Base-by-base conservation (phyloP, 2,888 invertebrate genomes). In the Neoitamus cyanurus region DNA sequence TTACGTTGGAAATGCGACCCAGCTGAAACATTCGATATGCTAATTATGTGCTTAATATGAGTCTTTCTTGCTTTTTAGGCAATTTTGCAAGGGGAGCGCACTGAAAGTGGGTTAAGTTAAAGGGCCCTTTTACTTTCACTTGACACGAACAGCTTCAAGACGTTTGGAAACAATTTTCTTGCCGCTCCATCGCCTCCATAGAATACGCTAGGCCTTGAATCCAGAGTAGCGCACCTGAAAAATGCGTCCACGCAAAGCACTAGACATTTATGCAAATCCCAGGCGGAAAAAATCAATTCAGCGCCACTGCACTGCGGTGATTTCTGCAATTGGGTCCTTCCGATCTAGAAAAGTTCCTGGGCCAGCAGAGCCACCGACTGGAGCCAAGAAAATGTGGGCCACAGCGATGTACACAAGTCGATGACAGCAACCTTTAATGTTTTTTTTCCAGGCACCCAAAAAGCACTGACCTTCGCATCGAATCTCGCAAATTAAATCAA, bases 391-490 rank as follows among this genome's bases (percentile, higher is more conserved):
- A 20, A 58, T 58, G 58, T 58, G 58, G 58, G 58, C 20, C 58
- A 58, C 58, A 7, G 3, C 25, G 58, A 58, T 58, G 58, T 58
- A 25, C 58, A 58, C 58, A 25, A 58, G 1, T 20, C 3, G 58
- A 9, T 58, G 58, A 58, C 58, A 58, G 58, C 7, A 6, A 25
- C 20, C 20, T 58, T 7, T 25, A 1, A 7, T 11, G 15, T 58
- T 20, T 48, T 15, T 7, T 20, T 20, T 25, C 2, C 20, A 15
- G 25, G 58, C 58, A 58, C 2, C 58, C 58, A 20, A 58, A 58
- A 25, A 58, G 58, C 58, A 58, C 58, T 58, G 58, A 58, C 58
- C 58, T 58, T 58, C 58, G 58, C 58, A 58, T 58, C 58, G 58
- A 15, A 58, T 58, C 58, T 58, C 58, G 58, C 25, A 25, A 58